Base-by-base conservation (phyloP, 2,113 vertebrate species). In the Ptyas mucosa region DNA sequence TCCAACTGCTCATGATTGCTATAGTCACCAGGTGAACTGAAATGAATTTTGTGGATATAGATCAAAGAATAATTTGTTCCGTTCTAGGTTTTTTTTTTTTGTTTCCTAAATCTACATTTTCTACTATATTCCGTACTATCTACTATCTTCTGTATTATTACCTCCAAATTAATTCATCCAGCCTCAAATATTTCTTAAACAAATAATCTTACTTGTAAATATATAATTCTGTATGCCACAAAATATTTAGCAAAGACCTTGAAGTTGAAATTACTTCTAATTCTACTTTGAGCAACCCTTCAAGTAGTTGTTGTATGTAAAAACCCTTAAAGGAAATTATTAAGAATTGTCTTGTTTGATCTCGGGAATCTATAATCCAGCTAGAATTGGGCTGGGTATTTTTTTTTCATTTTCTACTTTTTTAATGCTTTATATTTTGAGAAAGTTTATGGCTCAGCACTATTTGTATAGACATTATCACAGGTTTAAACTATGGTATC, bases 301-400 rank as follows among this genome's bases (percentile, higher is more conserved):
- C 85, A 1, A 87, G 24, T 87, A 87, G 46, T n/a, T 6, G 24
- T 14, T 58, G 23, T 24, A 87, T 46, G 12, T 87, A 49, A 87
- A 87, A 87, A 86, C 85, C 92, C 93, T 53, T 29, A 94, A 49
- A 23, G 52, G 51, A 18, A 58, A 61, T 57, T 75, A 86, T 89
- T 89, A 89, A 92, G 87, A 93, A 88, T 89, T 91, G 93, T 58
- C 8, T 93, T 87, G 61, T 69, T 34, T 91, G 7, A 92, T n/a
- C 93, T 93, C 93, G 51, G 87, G 29, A 91, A 39, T 39, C 34
- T 90, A 69, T 91, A 94, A 95, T 0, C 12, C 87, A 93, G 91
- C 92, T 92, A 53, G 91, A 87, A 85, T 61, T 0, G 21, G 26
- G 93, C 11, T 89, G 94, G 87, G 7, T 49, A 8, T 1, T 53